A percentile compares a stretch with the other conserved stretches of the same genome.
phyloP scores from a whole-genome alignment of 2,113 vertebrate species.

The Tiliqua scincoides region DNA sequence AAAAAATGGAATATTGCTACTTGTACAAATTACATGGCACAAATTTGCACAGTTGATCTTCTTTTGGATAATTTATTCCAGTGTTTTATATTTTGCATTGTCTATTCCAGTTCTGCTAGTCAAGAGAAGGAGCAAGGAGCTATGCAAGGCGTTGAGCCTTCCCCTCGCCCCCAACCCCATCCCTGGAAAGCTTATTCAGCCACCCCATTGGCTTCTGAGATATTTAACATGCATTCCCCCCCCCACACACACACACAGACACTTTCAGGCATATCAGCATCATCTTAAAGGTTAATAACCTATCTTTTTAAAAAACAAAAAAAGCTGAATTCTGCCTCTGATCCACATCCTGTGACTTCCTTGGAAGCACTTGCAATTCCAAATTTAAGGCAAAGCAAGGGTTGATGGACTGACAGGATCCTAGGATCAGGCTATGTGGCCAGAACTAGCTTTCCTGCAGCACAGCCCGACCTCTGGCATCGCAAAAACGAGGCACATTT shows the following conservation, averaged over 20 bases:
- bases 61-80: constrained; percentile 6
- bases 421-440: too few relatives aligned
- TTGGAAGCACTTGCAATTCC: not conserved
- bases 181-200: not conserved
- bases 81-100: not conserved
- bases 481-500: too few relatives aligned
- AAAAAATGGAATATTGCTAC: not conserved
- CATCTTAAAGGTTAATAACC: not conserved
- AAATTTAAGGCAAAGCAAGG: not conserved
- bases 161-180: not conserved
- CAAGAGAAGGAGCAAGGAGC: not conserved
- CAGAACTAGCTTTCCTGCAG: too few relatives aligned
- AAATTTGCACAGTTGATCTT: not conserved
- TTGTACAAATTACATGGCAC: not conserved
- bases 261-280: not conserved
- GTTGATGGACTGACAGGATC: too few relatives aligned
- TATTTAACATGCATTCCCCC: not conserved
- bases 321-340: not conserved
- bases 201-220: not conserved
- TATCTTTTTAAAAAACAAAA: not conserved
- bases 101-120: not conserved
- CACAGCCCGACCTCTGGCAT: too few relatives aligned
- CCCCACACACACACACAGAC: not conserved
- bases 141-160: not conserved
- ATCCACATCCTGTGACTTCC: not conserved